These are phyloP conservation scores for Sitophilus oryzae DNA, from an alignment of 1,140 invertebrate genomes.

Conservation along the genomic window DNA sequence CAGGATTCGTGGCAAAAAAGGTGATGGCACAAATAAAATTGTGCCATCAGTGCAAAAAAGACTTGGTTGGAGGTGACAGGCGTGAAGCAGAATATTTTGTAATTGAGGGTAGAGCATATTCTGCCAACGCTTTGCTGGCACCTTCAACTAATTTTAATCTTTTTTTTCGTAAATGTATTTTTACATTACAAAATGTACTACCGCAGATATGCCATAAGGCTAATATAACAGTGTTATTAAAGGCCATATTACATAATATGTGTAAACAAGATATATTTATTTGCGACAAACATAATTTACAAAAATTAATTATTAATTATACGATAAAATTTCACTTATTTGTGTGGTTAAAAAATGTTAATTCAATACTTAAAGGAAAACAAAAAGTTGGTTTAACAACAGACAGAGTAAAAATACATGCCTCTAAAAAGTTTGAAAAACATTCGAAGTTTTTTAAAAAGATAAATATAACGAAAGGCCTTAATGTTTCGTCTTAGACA, in stretches of 20 bases:
- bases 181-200: not conserved
- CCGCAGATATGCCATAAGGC: not conserved
- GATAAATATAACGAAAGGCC: too few relatives aligned
- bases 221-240: not conserved
- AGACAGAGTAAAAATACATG: too few relatives aligned
- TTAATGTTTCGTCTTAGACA: too few relatives aligned
- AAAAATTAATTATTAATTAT: not conserved
- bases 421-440: too few relatives aligned
- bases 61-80: not conserved
- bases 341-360: slow-evolving; percentile 1
- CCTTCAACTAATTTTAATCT: not conserved
- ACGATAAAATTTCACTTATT: not conserved
- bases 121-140: too few relatives aligned
- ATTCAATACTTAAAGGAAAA: not conserved
- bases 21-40: not conserved
- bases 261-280: not conserved
- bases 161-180: not conserved
- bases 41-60: not conserved
- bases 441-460: too few relatives aligned
- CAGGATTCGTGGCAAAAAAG: not conserved
- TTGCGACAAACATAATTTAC: not conserved
- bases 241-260: not conserved
- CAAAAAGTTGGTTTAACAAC: not conserved
- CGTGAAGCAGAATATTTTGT: not conserved
- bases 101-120: not conserved